Conservation (phyloP, 64 coral and sea anemone species). For the Porites lutea region DNA sequence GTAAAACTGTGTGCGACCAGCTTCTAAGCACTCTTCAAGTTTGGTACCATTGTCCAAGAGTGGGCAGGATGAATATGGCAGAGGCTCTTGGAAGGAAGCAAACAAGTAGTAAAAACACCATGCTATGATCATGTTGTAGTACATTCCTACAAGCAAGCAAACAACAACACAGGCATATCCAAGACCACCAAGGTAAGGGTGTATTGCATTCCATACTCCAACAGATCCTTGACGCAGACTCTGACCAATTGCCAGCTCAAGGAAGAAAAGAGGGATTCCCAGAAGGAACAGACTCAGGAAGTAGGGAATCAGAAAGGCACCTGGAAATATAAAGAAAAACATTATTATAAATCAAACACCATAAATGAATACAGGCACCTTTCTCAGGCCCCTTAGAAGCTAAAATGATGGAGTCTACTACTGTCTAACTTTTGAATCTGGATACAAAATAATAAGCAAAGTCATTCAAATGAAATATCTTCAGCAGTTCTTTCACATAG, state of each 20-base stretch:
- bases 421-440: no score
- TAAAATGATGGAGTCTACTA: no score
- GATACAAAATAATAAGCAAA: no score
- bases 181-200: conserved; percentile 94
- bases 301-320: conserved; percentile 98
- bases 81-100: conserved; percentile 77
- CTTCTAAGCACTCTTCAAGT: conserved; percentile 40
- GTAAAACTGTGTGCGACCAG: conserved; percentile 86
- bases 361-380: no score
- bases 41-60: conserved; percentile 42
- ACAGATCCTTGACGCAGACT: conserved; percentile 94
- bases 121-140: conserved; percentile 99
- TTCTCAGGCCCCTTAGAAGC: no score
- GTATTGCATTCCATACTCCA: conserved; percentile 97
- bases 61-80: conserved; percentile 78
- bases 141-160: conserved; percentile 87
- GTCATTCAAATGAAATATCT: no score
- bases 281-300: conserved; percentile 75
- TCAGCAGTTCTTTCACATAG: no score
- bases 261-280: conserved; percentile 93
- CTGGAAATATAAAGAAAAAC: conserved; percentile 31
- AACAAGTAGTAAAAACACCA: conserved; percentile 99
- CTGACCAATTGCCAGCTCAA: conserved; percentile 96
- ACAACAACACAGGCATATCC: conserved; percentile 88
- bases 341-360: neutral